Base-by-base conservation (phyloP, 2,888 invertebrate species). In the Leptinotarsa tumamoca region DNA sequence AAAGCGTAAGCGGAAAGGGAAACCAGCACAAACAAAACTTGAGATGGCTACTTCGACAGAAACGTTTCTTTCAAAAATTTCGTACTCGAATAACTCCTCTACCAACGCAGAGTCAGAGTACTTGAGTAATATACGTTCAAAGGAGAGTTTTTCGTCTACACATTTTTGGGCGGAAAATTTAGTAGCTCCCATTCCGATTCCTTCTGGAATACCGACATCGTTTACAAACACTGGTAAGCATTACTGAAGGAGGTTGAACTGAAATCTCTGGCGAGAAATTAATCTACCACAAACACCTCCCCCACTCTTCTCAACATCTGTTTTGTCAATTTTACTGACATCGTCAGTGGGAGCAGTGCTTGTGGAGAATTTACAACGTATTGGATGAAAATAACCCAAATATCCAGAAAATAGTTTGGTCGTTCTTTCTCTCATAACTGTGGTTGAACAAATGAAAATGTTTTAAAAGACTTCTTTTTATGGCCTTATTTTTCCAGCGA, bases 171-270 rank as follows among this genome's bases (percentile, higher is more conserved):
- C 17, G 5, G 54, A 61, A 4, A 72, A 75, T 69, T 63, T 75
- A 54, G 75, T 75, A 18, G 72, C 68, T 7, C 72, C 75, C 27
- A 15, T 75, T 14, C 43, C 71, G 2, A 18, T 33, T 21, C 43
- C 63, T 68, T 17, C 23, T 68, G 23, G 0, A 21, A 0, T 10
- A 21, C 52, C 50, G 7, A 14, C 51, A 52, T 18, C 17, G 23
- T 21, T 15, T 4, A 58, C 21, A 14, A 17, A 23, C 14, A 58
- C 13, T 17, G 27, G 58, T 58, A 15, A 27, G 58, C 4, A 23
- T 23, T 4, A 23, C 4, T 18, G 13, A 23, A 58, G 4, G 17
- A 43, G 2, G 43, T 43, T 0, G 10, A 43, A 43, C 43, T 43
- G 43, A 43, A 43, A 43, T 0, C 10, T 13, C 43, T 33, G 33